Evolutionary conservation across 1,140 invertebrate genomes (phyloP).

Genomic region (Orchestia grillus): DNA sequence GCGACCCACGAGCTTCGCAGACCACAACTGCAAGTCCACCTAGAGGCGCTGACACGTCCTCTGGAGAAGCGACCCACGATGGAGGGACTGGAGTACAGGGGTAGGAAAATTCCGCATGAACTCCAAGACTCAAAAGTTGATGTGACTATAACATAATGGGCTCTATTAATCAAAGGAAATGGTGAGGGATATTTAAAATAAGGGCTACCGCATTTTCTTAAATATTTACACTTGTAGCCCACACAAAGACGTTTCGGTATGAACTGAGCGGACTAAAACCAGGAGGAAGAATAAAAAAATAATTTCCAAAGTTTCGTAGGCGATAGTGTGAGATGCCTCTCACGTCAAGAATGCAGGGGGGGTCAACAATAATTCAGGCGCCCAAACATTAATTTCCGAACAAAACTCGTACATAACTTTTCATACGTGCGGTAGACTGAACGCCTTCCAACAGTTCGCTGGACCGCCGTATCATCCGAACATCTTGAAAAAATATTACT

Average conservation of each 20-base stretch:
- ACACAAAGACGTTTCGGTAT: neutral
- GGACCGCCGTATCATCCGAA: too few relatives aligned
- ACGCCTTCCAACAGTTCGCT: too few relatives aligned
- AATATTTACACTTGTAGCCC: neutral
- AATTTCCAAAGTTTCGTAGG: too few relatives aligned
- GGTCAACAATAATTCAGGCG: too few relatives aligned
- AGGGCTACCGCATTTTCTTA: neutral
- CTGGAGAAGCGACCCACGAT: constrained; percentile 22
- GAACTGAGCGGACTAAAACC: too few relatives aligned
- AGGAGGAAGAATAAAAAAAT: too few relatives aligned
- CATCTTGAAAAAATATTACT: too few relatives aligned
- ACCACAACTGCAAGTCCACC: constrained; percentile 27
- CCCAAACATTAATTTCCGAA: too few relatives aligned
- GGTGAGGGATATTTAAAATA: neutral
- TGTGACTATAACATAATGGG: neutral
- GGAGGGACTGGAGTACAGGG: neutral
- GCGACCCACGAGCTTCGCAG: constrained; percentile 10
- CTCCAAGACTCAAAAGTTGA: neutral
- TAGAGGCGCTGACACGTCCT: constrained; percentile 17
- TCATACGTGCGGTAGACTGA: too few relatives aligned
- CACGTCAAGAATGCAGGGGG: too few relatives aligned
- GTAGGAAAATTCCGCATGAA: neutral
- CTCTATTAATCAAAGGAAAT: neutral
- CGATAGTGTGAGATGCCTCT: too few relatives aligned
- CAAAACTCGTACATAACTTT: too few relatives aligned